A percentile compares a stretch with the other conserved stretches of the same genome.
Evolutionary conservation across 2,888 invertebrate species (phyloP).

Genomic region (Eumacrocentrus americanus): DNA sequence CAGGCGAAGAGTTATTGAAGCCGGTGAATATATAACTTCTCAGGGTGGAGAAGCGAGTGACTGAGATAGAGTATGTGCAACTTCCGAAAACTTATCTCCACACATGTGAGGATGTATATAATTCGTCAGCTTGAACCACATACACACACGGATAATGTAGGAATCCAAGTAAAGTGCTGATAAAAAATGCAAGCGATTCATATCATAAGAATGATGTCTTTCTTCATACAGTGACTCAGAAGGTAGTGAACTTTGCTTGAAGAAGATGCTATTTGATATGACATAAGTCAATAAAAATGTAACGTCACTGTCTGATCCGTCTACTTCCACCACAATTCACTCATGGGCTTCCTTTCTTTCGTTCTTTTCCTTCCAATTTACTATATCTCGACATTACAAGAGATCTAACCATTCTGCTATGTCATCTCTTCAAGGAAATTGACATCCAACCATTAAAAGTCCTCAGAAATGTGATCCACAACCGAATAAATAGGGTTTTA

Average conservation of each 20-base stretch:
- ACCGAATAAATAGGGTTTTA: too few species aligned
- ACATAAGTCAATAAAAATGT: conserved; percentile 3
- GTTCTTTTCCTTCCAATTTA: too few species aligned
- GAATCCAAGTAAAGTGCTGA: conserved; percentile 21
- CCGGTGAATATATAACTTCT: neutral
- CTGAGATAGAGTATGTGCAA: neutral
- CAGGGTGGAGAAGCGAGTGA: neutral
- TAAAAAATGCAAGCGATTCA: conserved; percentile 32
- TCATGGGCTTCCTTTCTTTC: too few species aligned
- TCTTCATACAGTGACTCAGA: too few species aligned
- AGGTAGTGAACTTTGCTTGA: too few species aligned
- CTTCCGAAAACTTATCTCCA: conserved; percentile 11
- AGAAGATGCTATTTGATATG: conserved; percentile 13
- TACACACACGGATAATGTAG: neutral
- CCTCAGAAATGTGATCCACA: too few species aligned
- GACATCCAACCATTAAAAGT: too few species aligned
- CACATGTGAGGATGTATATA: neutral
- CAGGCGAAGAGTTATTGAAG: conserved; percentile 4
- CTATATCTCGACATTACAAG: too few species aligned
- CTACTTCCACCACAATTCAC: conserved; percentile 2
- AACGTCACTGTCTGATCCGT: neutral
- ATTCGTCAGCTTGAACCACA: conserved; percentile 15
- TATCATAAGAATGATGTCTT: too few species aligned
- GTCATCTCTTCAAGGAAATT: too few species aligned
- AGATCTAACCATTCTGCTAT: too few species aligned